Base-by-base conservation (phyloP, 1,140 invertebrate genomes). In the Venturia canescens region DNA sequence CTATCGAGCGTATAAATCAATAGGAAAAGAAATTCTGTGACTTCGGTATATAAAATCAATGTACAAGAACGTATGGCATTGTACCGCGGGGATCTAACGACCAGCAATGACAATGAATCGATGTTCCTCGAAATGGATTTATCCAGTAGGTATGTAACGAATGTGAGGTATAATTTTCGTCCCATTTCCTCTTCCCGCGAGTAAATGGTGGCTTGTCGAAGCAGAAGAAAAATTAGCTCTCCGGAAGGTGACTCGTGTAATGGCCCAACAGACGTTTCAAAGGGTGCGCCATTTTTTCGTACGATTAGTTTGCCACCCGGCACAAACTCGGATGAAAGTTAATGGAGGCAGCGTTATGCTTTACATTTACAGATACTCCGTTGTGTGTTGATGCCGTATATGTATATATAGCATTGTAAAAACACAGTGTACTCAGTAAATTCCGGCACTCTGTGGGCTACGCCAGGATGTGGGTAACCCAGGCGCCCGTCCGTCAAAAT, bases 401-500 rank as follows among this genome's bases (percentile, higher is more conserved):
- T 29, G n/a, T 69, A 29, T n/a, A 31, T 31, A 31, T 31, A 69
- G 16, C 31, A 15, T 15, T 63, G 21, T 63, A 63, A 63, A n/a
- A 31, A 29, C 29, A 69, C 31, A 69, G 27, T 69, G 66, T 69
- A 29, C 57, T 44, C 77, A 27, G 26, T 31, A 50, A 78, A 48
- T 70, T 70, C 44, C 53, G 53, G 16, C 63, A 29, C 74, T 66
- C 66, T 69, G 66, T 69, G 72, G 29, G 72, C 0, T 76, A 50
- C 29, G 72, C 50, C 50, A 60, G 72, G 72, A 76, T 76, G 53
- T 76, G 72, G 72, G 26, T 29, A 76, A 76, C 72, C 53, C 27
- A 83, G 83, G 83, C 80, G 66, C 63, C 82, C 86, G 84, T 86
- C 84, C 66, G 77, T 85, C 80, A 82, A 66, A 79, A 88, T 88